Evolutionary conservation across 2,888 invertebrate species (phyloP), one percentile per base, ranked within the genome.

Genomic region (Tenodera sinensis): DNA sequence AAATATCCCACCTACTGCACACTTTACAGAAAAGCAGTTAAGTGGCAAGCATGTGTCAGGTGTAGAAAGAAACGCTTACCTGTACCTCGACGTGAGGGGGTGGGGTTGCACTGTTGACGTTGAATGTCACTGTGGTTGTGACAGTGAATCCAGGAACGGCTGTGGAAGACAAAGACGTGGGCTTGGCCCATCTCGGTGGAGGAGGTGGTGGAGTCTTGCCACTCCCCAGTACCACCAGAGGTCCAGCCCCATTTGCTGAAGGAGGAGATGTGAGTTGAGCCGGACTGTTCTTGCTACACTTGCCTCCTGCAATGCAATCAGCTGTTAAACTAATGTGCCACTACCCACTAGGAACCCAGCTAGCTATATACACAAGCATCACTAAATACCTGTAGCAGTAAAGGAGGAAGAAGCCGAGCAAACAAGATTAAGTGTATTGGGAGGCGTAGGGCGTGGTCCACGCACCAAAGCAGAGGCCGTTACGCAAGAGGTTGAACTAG

Each of bases 181-280:
- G 97, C 93, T 97, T 97, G 0, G 97, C 96, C 97, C 97, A 97
- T 92, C 97, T 94, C 25, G 97, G 96, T 0, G 97, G 97, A 0
- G 97, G 97, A 0, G 97, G 97, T 9, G 97, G 97, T 2, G 97
- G 97, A 71, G 96, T 96, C 89, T 91, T 90, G n/a, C 90, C 90
- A 8, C 89, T 89, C 6, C 88, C 27, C 0, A 54, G 83, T 3
- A 88, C 90, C 34, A 88, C 90, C 15, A 89, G 90, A 25, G 90
- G 88, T 7, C 89, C 89, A 9, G 88, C 88, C 28, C 54, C 85
- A 34, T 86, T 91, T 47, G 90, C 90, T 3, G 90, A 89, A 9
- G 90, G 91, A 27, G 91, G 88, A 25, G 91, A 89, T 0, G 90
- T 84, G 0, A 91, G 88, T 25, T 91, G 90, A 9, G 92, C 92